A percentile compares a stretch with the other conserved stretches of the same genome.
These are phyloP conservation scores for Ceyx melanurus DNA, from an alignment of 2,113 vertebrate species.

Conservation along the genomic window DNA sequence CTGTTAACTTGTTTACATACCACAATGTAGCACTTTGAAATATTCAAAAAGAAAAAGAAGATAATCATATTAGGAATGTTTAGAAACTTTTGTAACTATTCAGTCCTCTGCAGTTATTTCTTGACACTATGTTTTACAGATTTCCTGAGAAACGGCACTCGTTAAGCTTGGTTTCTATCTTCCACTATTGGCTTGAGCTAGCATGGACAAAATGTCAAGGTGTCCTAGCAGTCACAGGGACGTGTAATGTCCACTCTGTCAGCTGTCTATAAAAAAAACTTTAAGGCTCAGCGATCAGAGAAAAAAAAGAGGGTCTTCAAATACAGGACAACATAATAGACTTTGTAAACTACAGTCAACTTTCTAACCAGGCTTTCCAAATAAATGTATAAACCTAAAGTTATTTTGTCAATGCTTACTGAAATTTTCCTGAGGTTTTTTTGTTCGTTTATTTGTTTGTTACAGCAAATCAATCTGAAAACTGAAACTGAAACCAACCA, in stretches of 20 bases:
- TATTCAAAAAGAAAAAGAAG: neutral
- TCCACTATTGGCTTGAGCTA: neutral
- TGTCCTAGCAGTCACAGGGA: neutral
- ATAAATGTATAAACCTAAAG: neutral
- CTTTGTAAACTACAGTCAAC: neutral
- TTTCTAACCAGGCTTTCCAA: neutral
- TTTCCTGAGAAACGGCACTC: neutral
- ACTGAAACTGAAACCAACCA: neutral
- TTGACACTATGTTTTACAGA: neutral
- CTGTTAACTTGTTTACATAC: neutral
- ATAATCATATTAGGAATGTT: neutral
- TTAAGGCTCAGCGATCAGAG: neutral
- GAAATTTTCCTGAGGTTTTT: neutral
- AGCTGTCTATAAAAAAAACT: neutral
- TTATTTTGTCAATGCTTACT: neutral
- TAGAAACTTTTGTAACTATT: neutral
- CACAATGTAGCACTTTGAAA: neutral
- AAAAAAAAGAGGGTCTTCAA: neutral
- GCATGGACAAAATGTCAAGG: rapidly evolving
- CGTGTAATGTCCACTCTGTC: neutral
- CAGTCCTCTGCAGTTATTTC: neutral
- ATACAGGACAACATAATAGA: neutral
- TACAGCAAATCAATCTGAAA: neutral
- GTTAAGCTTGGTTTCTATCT: neutral
- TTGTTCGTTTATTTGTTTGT: neutral